Conservation (phyloP, 2,113 vertebrate species). For the Zootoca vivipara region DNA sequence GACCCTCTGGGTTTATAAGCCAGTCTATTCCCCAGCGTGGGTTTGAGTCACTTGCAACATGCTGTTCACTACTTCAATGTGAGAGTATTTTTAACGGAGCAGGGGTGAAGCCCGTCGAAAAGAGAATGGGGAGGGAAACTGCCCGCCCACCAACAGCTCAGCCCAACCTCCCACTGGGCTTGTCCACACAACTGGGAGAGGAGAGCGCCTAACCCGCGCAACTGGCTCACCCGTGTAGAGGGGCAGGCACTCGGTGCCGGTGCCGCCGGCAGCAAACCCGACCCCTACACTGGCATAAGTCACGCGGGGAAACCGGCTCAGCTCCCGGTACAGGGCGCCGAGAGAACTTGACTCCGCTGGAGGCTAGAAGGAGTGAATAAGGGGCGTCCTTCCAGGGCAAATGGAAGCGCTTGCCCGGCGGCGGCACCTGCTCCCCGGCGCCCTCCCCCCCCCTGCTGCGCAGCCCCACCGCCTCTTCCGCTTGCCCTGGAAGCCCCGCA, state of each 20-base stretch:
- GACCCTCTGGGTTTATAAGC: not conserved
- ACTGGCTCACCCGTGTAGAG: constrained; percentile 34
- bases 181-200: not conserved
- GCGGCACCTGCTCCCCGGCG: too few relatives aligned
- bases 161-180: too few relatives aligned
- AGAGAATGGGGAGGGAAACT: not conserved
- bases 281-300: constrained; percentile 15
- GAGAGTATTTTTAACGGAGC: not conserved
- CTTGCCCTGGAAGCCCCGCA: not conserved
- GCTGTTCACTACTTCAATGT: too few relatives aligned
- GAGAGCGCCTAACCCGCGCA: not conserved
- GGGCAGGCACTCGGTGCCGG: not conserved
- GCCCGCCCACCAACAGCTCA: not conserved
- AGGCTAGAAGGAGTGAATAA: not conserved
- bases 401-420: too few relatives aligned
- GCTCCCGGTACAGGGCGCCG: constrained; percentile 6
- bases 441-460: too few relatives aligned
- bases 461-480: constrained; percentile 1
- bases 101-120: too few relatives aligned
- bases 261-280: not conserved
- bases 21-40: not conserved
- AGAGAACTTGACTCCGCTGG: not conserved
- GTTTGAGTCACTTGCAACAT: not conserved
- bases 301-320: constrained; percentile 27
- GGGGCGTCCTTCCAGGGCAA: not conserved